Base-by-base conservation (phyloP, 2,888 invertebrate genomes). In the Linnaemya tessellans region DNA sequence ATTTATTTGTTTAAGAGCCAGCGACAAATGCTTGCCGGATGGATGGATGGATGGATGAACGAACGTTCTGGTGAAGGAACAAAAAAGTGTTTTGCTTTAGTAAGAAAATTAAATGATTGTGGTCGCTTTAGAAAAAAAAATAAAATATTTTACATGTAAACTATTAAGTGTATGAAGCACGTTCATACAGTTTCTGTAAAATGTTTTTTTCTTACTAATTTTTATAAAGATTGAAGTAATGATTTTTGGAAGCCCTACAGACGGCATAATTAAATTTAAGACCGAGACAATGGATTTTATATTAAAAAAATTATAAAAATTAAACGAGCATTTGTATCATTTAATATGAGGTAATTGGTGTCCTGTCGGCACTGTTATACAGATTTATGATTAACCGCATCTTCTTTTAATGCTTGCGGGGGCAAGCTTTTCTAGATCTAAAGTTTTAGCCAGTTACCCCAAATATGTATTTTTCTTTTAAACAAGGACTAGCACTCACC, bases 151-250 rank as follows among this genome's bases (percentile, higher is more conserved):
- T 49, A 71, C 56, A 62, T 22, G 71, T 75, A 82, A 85, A 79
- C 79, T 81, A 85, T 87, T 87, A 87, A 84, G 80, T 70, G 70
- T 79, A 56, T 56, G 80, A 85, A 83, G 78, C 84, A 83, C 83
- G 87, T 85, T 83, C 58, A 83, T 71, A 80, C 65, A 65, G 67
- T 84, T 71, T 71, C 35, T 54, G 49, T 15, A 4, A 60, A 41
- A 13, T 18, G 22, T 71, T 67, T 49, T 51, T 64, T 2, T 49
- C n/a, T 71, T 20, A 41, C 54, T 64, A 56, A 62, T 20, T 74
- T 58, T 60, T 70, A 9, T 62, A 22, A 49, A 71, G 43, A 71
- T 56, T 71, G 15, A 43, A n/a, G 13, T 8, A 11, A 30, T 10
- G 20, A n/a, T 22, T 38, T 35, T 38, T 22, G 15, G 38, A n/a